Evolutionary conservation across 2,888 invertebrate genomes (phyloP).

Genomic region (Ryuthela nishihirai): DNA sequence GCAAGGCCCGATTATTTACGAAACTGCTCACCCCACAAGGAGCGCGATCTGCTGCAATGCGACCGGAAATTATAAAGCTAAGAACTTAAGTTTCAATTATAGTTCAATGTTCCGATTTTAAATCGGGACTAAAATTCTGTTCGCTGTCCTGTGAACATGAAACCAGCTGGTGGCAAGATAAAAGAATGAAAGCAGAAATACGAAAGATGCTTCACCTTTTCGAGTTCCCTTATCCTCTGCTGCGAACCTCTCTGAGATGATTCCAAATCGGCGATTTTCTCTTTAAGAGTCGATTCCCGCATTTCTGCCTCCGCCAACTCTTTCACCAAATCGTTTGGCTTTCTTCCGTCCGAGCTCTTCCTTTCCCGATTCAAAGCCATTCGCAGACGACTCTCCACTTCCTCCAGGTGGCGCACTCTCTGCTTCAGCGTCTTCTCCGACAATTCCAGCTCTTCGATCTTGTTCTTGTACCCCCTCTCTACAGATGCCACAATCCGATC

Average conservation of each 20-base stretch:
- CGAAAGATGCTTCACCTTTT: constrained; percentile 20
- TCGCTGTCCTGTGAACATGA: too few species aligned
- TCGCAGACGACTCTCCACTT: constrained; percentile 27
- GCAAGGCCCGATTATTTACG: too few species aligned
- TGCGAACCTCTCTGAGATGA: constrained; percentile 15
- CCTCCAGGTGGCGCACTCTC: constrained; percentile 24
- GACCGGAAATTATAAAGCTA: too few species aligned
- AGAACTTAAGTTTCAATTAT: too few species aligned
- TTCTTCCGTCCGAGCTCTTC: constrained; percentile 19
- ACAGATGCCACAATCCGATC: constrained; percentile 43
- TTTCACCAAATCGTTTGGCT: constrained; percentile 20
- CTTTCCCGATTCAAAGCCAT: constrained; percentile 23
- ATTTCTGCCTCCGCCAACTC: constrained; percentile 34
- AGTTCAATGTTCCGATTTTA: too few species aligned
- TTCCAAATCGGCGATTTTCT: constrained; percentile 25
- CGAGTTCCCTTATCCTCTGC: constrained; percentile 26
- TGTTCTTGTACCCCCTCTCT: constrained; percentile 41
- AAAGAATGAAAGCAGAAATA: too few species aligned
- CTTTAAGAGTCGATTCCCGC: constrained; percentile 27
- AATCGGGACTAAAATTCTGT: too few species aligned
- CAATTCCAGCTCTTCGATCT: constrained; percentile 36
- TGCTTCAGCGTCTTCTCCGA: constrained; percentile 23
- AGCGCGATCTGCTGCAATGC: too few species aligned
- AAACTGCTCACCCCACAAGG: too few species aligned
- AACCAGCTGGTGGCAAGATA: too few species aligned